Evolutionary conservation across 2,888 invertebrate genomes (phyloP).

Genomic region (Eumacrocentrus americanus): DNA sequence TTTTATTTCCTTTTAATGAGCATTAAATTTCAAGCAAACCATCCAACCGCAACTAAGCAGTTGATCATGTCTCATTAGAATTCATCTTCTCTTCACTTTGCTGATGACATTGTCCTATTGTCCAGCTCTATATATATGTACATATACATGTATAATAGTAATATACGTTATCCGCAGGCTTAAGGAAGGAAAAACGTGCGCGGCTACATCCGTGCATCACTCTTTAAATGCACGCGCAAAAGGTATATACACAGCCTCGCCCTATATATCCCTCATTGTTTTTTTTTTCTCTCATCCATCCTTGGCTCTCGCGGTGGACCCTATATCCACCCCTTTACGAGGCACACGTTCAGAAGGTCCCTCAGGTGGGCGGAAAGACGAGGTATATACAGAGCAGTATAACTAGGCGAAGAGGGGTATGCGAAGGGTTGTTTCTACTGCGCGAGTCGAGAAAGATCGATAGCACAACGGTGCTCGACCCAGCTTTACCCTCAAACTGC

Average conservation of each 20-base stretch:
- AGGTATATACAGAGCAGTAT: slow-evolving; percentile 30
- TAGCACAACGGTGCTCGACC: slow-evolving; percentile 51
- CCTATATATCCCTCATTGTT: not conserved
- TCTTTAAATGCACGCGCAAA: not conserved
- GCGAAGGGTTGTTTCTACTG: slow-evolving; percentile 28
- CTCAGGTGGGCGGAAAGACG: slow-evolving; percentile 23
- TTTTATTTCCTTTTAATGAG: too few species aligned
- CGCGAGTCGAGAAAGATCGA: slow-evolving; percentile 51
- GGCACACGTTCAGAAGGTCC: slow-evolving; percentile 19
- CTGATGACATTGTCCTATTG: slow-evolving; percentile 12
- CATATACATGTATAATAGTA: too few species aligned
- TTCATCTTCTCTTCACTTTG: too few species aligned
- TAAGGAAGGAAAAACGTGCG: not conserved
- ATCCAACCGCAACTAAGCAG: too few species aligned
- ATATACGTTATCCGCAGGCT: not conserved
- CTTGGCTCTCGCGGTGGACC: slow-evolving; percentile 21
- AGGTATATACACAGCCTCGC: not conserved
- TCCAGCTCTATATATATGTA: not conserved
- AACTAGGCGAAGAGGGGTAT: slow-evolving; percentile 33
- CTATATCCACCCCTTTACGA: slow-evolving; percentile 26
- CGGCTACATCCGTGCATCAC: not conserved
- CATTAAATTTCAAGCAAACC: too few species aligned
- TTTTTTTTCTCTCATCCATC: slow-evolving; percentile 6
- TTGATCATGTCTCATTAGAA: too few species aligned
- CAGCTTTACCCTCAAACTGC: slow-evolving; percentile 51